These are phyloP conservation scores for Cyclina sinensis DNA, from an alignment of 1,140 invertebrate species.

Conservation along the genomic window DNA sequence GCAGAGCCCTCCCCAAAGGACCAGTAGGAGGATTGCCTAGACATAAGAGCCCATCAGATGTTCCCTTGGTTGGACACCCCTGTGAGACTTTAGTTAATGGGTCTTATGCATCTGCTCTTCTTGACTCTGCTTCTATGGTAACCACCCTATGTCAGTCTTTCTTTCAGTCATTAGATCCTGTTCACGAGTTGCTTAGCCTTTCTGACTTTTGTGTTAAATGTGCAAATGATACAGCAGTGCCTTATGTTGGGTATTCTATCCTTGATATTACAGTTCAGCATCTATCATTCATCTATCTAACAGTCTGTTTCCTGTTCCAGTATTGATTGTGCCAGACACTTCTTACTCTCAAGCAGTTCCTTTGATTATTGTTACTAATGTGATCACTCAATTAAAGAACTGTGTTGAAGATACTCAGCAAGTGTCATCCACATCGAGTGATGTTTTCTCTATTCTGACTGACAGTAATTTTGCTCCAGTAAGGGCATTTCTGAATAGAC, in stretches of 20 bases:
- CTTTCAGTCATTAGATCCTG: background rate
- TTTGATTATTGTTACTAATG: constrained; percentile 19
- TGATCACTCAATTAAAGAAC: background rate
- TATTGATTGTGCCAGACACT: constrained; percentile 51
- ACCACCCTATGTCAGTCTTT: background rate
- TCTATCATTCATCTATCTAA: background rate
- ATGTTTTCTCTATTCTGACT: background rate
- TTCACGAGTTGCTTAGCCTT: too few relatives aligned
- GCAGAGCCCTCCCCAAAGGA: background rate
- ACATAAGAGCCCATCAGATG: background rate
- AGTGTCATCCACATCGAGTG: background rate
- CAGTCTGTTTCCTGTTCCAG: background rate
- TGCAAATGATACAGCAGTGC: background rate
- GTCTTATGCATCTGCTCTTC: background rate
- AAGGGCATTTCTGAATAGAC: too few relatives aligned
- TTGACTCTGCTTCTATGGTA: constrained; percentile 16
- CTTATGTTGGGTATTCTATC: too few relatives aligned
- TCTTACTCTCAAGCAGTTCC: background rate
- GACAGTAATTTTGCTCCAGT: background rate
- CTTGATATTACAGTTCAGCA: background rate
- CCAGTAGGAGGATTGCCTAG: background rate
- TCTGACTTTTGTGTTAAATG: background rate
- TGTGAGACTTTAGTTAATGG: constrained; percentile 3
- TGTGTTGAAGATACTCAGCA: background rate
- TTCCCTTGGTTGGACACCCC: background rate